Base-by-base conservation (phyloP, 2,113 vertebrate genomes). In the Eptesicus fuscus region DNA sequence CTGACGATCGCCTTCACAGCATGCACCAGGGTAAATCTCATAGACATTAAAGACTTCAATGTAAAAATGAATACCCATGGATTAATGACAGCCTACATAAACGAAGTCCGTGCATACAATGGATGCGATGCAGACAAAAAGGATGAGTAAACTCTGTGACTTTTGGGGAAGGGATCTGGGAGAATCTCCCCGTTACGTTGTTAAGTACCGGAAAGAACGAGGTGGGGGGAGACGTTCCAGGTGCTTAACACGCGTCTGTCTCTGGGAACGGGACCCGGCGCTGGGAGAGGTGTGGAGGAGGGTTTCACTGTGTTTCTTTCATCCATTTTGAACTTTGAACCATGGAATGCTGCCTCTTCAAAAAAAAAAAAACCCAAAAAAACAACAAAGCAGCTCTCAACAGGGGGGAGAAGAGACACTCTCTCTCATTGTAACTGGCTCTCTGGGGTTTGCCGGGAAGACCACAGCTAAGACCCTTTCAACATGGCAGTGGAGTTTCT, bases 401-500 rank as follows among this genome's bases (percentile, higher is more conserved):
- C 67, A 67, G 56, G 2, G 5, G 40, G 14, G 12, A 89, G 44
- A 89, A 83, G 11, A 47, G 59, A 87, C 53, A 3, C 49, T 49
- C 6, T 76, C 16, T 83, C 30, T 18, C 23, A 35, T 4, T 56
- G 5, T 42, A 89, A 59, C 49, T 61, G 32, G 9, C 28, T 42
- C 30, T 53, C 35, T 82, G 2, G n/a, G 47, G 17, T 42, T 87
- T 12, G 8, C 73, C 67, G 61, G 37, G 12, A 53, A 89, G 17
- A 69, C 65, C 49, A 37, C 32, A 59, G 32, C 23, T 1, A 73
- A 30, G 63, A 44, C 14, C 35, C 67, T 85, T 35, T 73, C 74
- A 77, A 85, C 77, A 92, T 73, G 40, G 82, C 82, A 70, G 79
- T 83, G 83, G 73, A 78, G 73, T 96, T 94, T 91, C 47, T 88